Base-by-base conservation (phyloP, 2,113 vertebrate species). In the Pipra filicauda region DNA sequence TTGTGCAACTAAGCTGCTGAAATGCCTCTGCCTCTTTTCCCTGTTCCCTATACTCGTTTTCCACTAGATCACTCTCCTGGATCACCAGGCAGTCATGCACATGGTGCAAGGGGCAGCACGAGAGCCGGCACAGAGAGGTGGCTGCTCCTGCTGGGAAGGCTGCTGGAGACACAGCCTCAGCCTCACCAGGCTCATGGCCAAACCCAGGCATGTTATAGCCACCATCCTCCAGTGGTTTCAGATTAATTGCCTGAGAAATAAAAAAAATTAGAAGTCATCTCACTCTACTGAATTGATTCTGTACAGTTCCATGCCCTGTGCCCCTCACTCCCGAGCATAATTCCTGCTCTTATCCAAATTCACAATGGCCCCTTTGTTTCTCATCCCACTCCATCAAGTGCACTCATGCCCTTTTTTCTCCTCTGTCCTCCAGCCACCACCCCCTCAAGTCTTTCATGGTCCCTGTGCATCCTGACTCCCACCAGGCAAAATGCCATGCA, bases 291-390 rank as follows among this genome's bases (percentile, higher is more conserved):
- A 51, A 73, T 91, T 44, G 57, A 70, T 49, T 58, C 70, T 89
- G 39, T 44, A 49, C 65, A 91, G 91, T 83, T 80, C 72, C 39
- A 5, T 18, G 55, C 57, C 49, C 74, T 39, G 22, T 31, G 65
- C 4, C 83, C 39, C 69, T 81, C 30, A 10, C 43, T 78, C 69
- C 64, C 1, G 0, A 69, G 57, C 5, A 13, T 3, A 94, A 70
- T 69, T 88, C 70, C 81, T 15, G 26, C 81, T 91, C 72, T 77
- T 6, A 59, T 14, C 69, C 39, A 18, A 51, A 83, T n/a, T 43
- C 86, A 95, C 58, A 96, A 89, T 3, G 70, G 76, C 19, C 31
- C 15, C 69, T 91, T 92, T 96, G 92, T 95, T 67, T 57, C 69
- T 41, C n/a, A 46, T 22, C 51, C 70, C 37, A 61, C 43, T 33